Conservation (phyloP, 2,113 vertebrate species). For the Leptodactylus fuscus region DNA sequence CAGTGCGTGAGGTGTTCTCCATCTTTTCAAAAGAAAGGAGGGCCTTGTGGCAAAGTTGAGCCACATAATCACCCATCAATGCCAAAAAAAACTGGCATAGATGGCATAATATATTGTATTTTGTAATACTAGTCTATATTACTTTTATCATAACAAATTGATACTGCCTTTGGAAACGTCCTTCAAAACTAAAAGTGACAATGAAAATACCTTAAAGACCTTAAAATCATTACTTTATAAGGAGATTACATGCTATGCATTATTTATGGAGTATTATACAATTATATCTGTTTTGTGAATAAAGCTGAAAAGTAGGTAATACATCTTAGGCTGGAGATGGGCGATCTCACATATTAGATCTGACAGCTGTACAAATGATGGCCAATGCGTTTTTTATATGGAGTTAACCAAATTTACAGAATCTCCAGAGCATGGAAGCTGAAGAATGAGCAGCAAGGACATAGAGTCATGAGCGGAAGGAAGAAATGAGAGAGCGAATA, state of each 20-base stretch:
- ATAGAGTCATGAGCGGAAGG: not conserved
- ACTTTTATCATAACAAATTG: no score
- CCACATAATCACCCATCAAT: no score
- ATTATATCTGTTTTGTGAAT: not conserved
- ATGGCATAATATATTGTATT: no score
- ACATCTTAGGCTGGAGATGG: not conserved
- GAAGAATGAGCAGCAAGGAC: not conserved
- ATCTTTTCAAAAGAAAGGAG: no score
- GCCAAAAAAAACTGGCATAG: no score
- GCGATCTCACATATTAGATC: not conserved
- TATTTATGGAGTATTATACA: not conserved
- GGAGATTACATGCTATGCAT: not conserved
- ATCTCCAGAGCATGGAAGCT: not conserved
- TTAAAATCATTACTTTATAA: not conserved
- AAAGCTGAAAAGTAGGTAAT: not conserved
- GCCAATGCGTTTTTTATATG: not conserved
- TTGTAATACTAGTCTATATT: no score
- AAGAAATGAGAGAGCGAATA: not conserved
- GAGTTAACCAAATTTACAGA: not conserved
- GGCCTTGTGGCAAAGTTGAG: no score
- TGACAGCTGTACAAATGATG: slow-evolving; percentile 6
- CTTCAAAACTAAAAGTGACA: no score
- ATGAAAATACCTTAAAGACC: no score
- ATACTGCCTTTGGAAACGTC: no score
- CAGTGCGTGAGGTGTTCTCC: no score